Evolutionary conservation across 2,113 vertebrate genomes (phyloP).

Genomic region (Labeo rohita): DNA sequence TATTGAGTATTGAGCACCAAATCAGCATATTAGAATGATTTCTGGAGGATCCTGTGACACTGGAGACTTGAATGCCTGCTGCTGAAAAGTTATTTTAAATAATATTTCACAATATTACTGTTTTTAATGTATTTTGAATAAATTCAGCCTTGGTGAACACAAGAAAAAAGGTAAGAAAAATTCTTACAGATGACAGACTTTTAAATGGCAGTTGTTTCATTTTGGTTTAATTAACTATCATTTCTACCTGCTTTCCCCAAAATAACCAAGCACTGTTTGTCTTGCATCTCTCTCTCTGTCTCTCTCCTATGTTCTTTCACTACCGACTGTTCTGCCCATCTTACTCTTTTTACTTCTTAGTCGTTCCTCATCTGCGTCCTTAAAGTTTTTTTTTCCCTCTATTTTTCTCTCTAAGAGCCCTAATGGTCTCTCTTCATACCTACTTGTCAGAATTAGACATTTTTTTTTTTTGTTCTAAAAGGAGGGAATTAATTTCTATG

Average conservation of each 20-base stretch:
- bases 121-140: background rate
- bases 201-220: background rate
- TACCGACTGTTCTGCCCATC: slow-evolving; percentile 49
- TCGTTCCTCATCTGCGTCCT: background rate
- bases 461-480: slow-evolving; percentile 56
- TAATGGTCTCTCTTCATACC: slow-evolving; percentile 59
- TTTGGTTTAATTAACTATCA: background rate
- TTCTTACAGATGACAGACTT: no score
- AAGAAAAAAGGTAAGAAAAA: background rate
- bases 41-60: background rate
- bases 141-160: background rate
- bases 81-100: background rate
- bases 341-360: slow-evolving; percentile 53
- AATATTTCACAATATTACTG: background rate
- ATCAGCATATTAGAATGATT: background rate
- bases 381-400: background rate
- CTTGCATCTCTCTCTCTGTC: background rate
- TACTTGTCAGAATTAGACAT: slow-evolving; percentile 62
- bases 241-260: background rate
- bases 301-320: background rate
- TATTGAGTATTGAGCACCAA: background rate
- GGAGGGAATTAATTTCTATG: slow-evolving; percentile 70
- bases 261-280: background rate
- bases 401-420: slow-evolving; percentile 45
- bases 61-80: background rate